phyloP scores from a whole-genome alignment of 1,140 invertebrate genomes.

The silkworm (Bombyx mori) region ASM3026992v2 NC_085115.1:6245001-6245500 shows the following conservation, averaged over 20 bases:
- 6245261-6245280: slow-evolving; percentile 64
- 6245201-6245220: slow-evolving; percentile 56
- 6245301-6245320: slow-evolving; percentile 72
- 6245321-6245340: slow-evolving; percentile 68
- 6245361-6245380: slow-evolving; percentile 59
- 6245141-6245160: slow-evolving; percentile 35
- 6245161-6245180: slow-evolving; percentile 51
- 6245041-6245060: slow-evolving; percentile 1
- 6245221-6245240: slow-evolving; percentile 57
- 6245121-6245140: slow-evolving; percentile 20
- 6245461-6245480: slow-evolving; percentile 27
- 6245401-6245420: slow-evolving; percentile 38
- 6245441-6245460: slow-evolving; percentile 43
- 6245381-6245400: slow-evolving; percentile 43
- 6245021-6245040: slow-evolving; percentile 26
- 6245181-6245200: slow-evolving; percentile 61
- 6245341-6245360: slow-evolving; percentile 69
- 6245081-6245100: slow-evolving; percentile 1
- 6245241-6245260: slow-evolving; percentile 61
- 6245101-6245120: slow-evolving; percentile 5
- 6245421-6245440: slow-evolving; percentile 47
- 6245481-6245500: slow-evolving; percentile 9
- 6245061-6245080: slow-evolving; percentile 1
- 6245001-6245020: slow-evolving; percentile 46
- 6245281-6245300: slow-evolving; percentile 66